These are phyloP conservation scores for Pachliopta kotzebuea DNA, from an alignment of 2,888 invertebrate species.

Conservation along the genomic window DNA sequence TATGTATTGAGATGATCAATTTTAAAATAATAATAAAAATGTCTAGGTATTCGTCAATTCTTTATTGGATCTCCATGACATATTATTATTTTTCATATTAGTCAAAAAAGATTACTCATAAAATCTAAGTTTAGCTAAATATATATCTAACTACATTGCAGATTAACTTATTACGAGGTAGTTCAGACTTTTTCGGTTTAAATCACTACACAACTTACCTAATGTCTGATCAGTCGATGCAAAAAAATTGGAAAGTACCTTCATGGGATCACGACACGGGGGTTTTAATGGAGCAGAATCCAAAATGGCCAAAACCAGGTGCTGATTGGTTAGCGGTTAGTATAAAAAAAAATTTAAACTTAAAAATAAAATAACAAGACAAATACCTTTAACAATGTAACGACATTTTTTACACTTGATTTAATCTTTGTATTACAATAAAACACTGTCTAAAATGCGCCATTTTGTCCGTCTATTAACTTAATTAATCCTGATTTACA, in stretches of 20 bases:
- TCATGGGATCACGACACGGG: conserved; percentile 65
- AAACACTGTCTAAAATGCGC: not conserved
- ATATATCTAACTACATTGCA: conserved; percentile 37
- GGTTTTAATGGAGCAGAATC: conserved; percentile 55
- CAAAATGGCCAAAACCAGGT: conserved; percentile 65
- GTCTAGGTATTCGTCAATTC: too few species aligned
- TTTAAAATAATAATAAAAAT: too few species aligned
- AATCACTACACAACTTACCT: conserved; percentile 79
- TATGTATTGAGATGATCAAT: too few species aligned
- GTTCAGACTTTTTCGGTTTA: conserved; percentile 81
- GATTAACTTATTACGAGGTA: conserved; percentile 59
- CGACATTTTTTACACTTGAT: too few species aligned
- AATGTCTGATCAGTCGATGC: conserved; percentile 58
- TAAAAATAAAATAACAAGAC: not conserved
- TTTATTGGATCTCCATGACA: too few species aligned
- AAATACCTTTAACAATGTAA: too few species aligned
- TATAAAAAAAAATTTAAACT: conserved; percentile 15
- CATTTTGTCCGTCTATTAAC: not conserved
- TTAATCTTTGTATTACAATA: too few species aligned
- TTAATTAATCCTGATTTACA: not conserved
- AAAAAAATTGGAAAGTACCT: conserved; percentile 50
- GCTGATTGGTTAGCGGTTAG: conserved; percentile 67
- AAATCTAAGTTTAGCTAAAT: not conserved
- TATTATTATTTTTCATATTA: too few species aligned
- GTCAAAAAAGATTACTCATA: not conserved